These are phyloP conservation scores for Ceratosolen solmsi DNA, from an alignment of 1,140 invertebrate genomes.

Conservation along the genomic window DNA sequence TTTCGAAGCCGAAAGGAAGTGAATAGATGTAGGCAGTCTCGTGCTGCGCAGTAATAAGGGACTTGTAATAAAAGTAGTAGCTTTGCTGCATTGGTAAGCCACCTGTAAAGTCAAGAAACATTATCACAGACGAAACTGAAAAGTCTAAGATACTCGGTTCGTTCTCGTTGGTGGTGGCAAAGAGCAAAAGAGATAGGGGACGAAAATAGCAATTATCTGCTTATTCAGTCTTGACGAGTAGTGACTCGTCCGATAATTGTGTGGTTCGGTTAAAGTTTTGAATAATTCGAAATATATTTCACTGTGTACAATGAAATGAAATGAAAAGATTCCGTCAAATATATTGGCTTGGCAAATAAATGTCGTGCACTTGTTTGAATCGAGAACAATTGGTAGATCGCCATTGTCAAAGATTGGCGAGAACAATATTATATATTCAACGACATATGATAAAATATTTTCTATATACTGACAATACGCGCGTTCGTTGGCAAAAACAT, in stretches of 20 bases:
- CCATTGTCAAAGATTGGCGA: not conserved
- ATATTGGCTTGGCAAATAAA: no score
- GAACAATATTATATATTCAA: not conserved
- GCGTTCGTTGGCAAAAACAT: not conserved
- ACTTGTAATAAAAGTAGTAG: slow-evolving; percentile 33
- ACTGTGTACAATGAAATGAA: no score
- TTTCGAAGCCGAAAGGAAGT: not conserved
- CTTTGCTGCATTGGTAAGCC: not conserved
- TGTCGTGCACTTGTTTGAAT: not conserved
- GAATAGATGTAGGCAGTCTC: not conserved
- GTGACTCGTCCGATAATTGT: no score
- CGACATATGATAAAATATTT: not conserved
- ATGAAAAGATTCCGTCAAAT: no score
- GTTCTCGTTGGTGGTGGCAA: not conserved
- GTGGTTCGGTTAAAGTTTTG: no score
- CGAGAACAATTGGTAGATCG: not conserved
- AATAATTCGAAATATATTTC: no score
- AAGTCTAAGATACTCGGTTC: not conserved
- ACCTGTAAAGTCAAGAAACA: slow-evolving; percentile 33
- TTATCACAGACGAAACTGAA: not conserved
- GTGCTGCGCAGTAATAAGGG: not conserved
- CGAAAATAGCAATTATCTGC: no score
- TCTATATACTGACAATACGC: not conserved
- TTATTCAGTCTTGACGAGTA: no score
- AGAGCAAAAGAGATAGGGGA: no score